phyloP scores from a whole-genome alignment of 2,888 invertebrate species.

The Allacma fusca region DNA sequence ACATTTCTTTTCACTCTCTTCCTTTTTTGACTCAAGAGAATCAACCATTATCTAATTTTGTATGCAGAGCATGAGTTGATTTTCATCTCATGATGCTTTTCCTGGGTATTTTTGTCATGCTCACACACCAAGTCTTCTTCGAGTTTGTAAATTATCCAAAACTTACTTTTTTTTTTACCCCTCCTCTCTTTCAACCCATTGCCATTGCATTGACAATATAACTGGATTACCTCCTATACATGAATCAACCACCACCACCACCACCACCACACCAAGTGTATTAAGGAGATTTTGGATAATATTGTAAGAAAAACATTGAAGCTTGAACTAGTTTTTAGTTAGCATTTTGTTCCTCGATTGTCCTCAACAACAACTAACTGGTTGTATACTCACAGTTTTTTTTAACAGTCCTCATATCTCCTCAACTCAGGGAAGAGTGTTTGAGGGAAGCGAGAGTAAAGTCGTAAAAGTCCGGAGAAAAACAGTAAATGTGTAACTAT shows the following conservation, averaged over 20 bases:
- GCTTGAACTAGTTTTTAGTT: conserved; percentile 16
- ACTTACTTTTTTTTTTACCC: not conserved
- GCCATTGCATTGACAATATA: not conserved
- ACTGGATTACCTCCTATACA: too few relatives aligned
- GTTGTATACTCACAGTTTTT: not conserved
- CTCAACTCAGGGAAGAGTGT: not conserved
- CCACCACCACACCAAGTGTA: not conserved
- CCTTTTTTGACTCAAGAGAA: conserved; percentile 34
- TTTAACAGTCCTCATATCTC: not conserved
- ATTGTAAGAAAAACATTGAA: conserved; percentile 1
- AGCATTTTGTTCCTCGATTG: not conserved
- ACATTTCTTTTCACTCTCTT: conserved; percentile 41
- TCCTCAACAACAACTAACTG: not conserved
- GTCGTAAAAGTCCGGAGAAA: conserved; percentile 33
- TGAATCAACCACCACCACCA: too few relatives aligned
- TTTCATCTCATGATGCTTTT: conserved; percentile 17
- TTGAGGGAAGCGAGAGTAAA: conserved; percentile 30
- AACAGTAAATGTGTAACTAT: conserved; percentile 32
- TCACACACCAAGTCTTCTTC: conserved; percentile 8
- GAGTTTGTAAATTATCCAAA: conserved; percentile 11
- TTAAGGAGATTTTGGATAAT: not conserved
- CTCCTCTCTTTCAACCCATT: not conserved
- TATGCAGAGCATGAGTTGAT: conserved; percentile 36
- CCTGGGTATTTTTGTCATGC: conserved; percentile 16
- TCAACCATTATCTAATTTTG: conserved; percentile 38